Percentiles rank a stretch among this genome's conserved stretches.
Conservation (phyloP, 2,797 vertebrate species). For the Brachymystax lenok region DNA sequence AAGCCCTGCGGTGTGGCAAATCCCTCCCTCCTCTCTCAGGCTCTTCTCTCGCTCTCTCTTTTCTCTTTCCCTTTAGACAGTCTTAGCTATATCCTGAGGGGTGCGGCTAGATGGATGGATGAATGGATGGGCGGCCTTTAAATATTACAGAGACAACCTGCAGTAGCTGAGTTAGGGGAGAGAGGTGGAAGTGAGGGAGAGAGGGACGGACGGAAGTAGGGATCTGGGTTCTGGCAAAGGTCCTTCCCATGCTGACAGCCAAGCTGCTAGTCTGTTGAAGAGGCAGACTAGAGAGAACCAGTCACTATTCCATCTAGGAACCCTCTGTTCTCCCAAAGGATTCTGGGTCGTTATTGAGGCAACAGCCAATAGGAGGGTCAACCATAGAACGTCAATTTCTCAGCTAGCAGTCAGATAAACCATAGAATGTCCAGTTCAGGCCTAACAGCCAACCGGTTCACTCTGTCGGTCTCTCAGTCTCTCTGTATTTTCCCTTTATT, state of each 20-base stretch:
- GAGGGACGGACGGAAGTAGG: conserved; percentile 4
- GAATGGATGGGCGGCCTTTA: too few species aligned
- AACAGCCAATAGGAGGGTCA: conserved; percentile 29
- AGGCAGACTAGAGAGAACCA: conserved; percentile 32
- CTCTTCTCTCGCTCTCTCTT: too few species aligned
- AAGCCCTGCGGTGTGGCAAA: too few species aligned
- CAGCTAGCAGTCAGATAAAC: conserved; percentile 5
- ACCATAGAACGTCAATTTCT: conserved; percentile 9
- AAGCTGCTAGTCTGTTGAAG: conserved; percentile 53
- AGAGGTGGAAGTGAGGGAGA: conserved; percentile 26
- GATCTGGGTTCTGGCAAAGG: conserved; percentile 54
- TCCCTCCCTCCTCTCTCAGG: too few species aligned
- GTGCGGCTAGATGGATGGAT: too few species aligned
- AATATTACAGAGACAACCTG: background rate
- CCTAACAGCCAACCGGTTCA: background rate
- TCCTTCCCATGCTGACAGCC: conserved; percentile 50
- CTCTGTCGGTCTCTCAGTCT: too few species aligned
- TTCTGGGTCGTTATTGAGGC: conserved; percentile 30
- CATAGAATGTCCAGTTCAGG: background rate
- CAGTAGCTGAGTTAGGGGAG: conserved; percentile 44
- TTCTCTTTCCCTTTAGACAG: too few species aligned
- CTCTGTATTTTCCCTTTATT: too few species aligned
- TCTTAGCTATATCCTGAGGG: too few species aligned
- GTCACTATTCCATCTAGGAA: conserved; percentile 12
- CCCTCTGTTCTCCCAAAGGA: conserved; percentile 31